These are phyloP conservation scores for Myotis pilosus DNA, from an alignment of 2,797 vertebrate species.

Conservation along the genomic window DNA sequence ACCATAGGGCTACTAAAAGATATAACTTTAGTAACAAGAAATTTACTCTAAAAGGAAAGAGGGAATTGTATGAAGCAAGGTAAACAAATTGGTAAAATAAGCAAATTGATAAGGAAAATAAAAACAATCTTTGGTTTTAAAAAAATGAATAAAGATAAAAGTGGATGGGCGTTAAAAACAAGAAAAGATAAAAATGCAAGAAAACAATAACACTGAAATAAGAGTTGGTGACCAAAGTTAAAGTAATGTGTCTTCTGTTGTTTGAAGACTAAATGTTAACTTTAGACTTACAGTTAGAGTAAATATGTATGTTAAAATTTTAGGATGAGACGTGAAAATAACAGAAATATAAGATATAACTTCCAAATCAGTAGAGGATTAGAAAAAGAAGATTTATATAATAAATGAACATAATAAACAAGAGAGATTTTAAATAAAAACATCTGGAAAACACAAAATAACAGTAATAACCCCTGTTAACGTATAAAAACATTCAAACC, in stretches of 20 bases:
- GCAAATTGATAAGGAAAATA: not conserved
- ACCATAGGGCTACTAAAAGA: not conserved
- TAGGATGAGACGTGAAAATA: not conserved
- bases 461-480: not conserved
- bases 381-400: not conserved
- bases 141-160: conserved; percentile 5
- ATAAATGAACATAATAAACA: not conserved
- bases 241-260: not conserved
- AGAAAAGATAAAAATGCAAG: not conserved
- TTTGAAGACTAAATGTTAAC: not conserved
- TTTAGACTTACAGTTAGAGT: not conserved
- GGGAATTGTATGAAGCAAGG: not conserved
- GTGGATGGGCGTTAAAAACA: not conserved
- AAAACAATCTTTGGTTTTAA: not conserved
- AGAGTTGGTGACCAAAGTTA: not conserved
- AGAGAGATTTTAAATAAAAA: not conserved
- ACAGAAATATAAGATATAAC: not conserved
- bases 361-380: not conserved
- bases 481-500: no score
- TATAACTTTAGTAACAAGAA: not conserved
- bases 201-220: not conserved
- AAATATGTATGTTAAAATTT: not conserved
- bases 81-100: not conserved
- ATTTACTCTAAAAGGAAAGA: conserved; percentile 2
- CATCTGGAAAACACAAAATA: not conserved